Evolutionary conservation across 2,888 invertebrate genomes (phyloP).

Genomic region (Calliphora vomitoria): DNA sequence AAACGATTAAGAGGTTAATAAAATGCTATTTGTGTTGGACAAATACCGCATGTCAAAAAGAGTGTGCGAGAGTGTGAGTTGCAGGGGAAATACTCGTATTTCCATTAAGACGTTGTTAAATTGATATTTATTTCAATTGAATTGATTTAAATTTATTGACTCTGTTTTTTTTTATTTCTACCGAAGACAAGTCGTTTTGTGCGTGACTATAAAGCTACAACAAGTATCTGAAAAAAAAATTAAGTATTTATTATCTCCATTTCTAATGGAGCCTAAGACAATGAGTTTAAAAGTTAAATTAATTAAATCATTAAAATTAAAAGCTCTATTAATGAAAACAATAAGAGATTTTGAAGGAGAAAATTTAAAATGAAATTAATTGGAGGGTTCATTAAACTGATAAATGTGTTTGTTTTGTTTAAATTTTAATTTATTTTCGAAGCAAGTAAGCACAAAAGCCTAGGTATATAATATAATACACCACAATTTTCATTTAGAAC

Average conservation of each 20-base stretch:
- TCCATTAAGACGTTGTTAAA: slow-evolving; percentile 56
- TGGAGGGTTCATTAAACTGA: neutral
- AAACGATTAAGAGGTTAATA: slow-evolving; percentile 41
- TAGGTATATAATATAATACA: too few relatives aligned
- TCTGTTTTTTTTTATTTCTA: neutral
- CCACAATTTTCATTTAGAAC: too few relatives aligned
- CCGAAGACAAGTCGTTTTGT: neutral
- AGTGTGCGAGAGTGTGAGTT: neutral
- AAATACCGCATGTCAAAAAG: neutral
- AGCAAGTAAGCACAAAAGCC: too few relatives aligned
- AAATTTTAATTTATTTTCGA: too few relatives aligned
- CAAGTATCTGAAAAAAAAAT: neutral
- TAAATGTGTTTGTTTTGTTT: neutral
- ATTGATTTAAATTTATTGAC: slow-evolving; percentile 57
- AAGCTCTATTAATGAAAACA: slow-evolving; percentile 9
- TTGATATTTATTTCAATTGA: slow-evolving; percentile 65
- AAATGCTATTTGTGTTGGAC: slow-evolving; percentile 22
- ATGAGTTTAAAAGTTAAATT: slow-evolving; percentile 12
- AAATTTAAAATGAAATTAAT: slow-evolving; percentile 12
- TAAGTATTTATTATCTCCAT: slow-evolving; percentile 18
- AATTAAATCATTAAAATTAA: slow-evolving; percentile 29
- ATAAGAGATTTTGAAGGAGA: neutral
- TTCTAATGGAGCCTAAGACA: neutral
- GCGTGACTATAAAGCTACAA: slow-evolving; percentile 26
- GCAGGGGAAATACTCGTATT: neutral